A percentile compares a stretch with the other conserved stretches of the same genome.
phyloP scores from a whole-genome alignment of 2,888 invertebrate species.

The Uloborus plumipes region DNA sequence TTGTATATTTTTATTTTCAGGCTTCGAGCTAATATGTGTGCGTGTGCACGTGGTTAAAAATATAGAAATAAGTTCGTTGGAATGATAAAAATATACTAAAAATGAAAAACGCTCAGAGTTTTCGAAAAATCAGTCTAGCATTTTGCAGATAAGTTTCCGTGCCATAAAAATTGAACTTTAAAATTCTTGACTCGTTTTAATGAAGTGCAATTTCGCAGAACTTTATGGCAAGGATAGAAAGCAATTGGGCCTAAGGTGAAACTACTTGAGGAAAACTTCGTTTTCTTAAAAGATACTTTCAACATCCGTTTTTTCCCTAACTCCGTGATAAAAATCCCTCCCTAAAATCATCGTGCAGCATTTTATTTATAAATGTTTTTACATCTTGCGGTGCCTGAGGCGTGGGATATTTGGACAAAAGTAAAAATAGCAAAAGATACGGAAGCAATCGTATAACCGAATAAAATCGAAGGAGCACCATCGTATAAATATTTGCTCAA shows the following conservation, averaged over 20 bases:
- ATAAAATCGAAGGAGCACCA: conserved; percentile 44
- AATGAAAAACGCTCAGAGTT: too few relatives aligned
- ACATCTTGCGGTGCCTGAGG: conserved; percentile 32
- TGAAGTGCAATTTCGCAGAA: conserved; percentile 57
- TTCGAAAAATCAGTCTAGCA: too few relatives aligned
- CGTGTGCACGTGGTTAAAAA: too few relatives aligned
- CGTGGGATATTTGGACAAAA: conserved; percentile 11
- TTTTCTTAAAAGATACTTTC: conserved; percentile 51
- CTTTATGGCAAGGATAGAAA: conserved; percentile 23
- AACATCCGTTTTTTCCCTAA: conserved; percentile 23
- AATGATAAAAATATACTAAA: too few relatives aligned
- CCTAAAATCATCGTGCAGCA: conserved; percentile 48
- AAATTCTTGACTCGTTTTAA: conserved; percentile 52
- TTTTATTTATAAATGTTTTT: conserved; percentile 37
- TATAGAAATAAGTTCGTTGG: too few relatives aligned
- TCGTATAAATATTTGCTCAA: conserved; percentile 52
- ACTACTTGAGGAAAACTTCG: conserved; percentile 33
- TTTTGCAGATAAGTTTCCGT: conserved; percentile 40
- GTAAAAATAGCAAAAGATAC: conserved; percentile 4
- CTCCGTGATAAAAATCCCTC: conserved; percentile 26
- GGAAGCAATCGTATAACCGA: conserved; percentile 48
- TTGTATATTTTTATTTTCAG: too few relatives aligned
- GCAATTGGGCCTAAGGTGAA: not conserved
- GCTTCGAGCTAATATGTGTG: too few relatives aligned
- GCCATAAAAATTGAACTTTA: conserved; percentile 59